Evolutionary conservation across 92 coral and sea anemone genomes (phyloP).

Genomic region (Galaxea fascicularis): DNA sequence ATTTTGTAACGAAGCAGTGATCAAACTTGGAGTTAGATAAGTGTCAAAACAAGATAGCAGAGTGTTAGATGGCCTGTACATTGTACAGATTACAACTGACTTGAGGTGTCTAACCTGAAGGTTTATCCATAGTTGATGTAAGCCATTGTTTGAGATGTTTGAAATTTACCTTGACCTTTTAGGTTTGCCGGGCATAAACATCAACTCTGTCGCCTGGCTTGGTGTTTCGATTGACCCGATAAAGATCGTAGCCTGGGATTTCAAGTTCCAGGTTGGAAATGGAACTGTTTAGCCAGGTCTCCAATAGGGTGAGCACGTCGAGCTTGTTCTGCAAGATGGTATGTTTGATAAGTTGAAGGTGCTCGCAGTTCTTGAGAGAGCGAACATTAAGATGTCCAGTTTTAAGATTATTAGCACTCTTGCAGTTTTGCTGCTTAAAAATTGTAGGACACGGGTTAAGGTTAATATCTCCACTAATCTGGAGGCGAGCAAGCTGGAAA

Average conservation of each 20-base stretch:
- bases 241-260: conserved; percentile 38
- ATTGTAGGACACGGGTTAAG: conserved; percentile 12
- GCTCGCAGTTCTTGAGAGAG: conserved; percentile 38
- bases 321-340: conserved; percentile 2
- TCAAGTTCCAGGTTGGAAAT: conserved; percentile 33
- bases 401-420: conserved; percentile 1
- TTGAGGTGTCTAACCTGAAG: conserved; percentile 43
- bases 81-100: conserved; percentile 40
- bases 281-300: conserved; percentile 37
- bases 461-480: conserved; percentile 12
- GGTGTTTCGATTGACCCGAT: conserved; percentile 32
- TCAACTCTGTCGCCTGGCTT: conserved; percentile 48
- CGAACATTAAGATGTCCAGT: conserved; percentile 50
- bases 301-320: conserved; percentile 35
- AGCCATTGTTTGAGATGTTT: conserved; percentile 27
- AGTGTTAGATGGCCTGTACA: conserved; percentile 59
- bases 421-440: conserved; percentile 3
- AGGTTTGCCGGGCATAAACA: conserved; percentile 30
- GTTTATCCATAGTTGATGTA: conserved; percentile 60
- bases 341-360: conserved; percentile 22
- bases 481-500: conserved; percentile 15
- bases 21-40: conserved; percentile 34
- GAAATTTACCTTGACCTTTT: conserved; percentile 28
- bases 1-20: conserved; percentile 17
- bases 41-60: conserved; percentile 30